Percentiles rank a stretch among this genome's conserved stretches.
phyloP scores from a whole-genome alignment of 2,888 invertebrate species.

The Cartodere bifasciata region DNA sequence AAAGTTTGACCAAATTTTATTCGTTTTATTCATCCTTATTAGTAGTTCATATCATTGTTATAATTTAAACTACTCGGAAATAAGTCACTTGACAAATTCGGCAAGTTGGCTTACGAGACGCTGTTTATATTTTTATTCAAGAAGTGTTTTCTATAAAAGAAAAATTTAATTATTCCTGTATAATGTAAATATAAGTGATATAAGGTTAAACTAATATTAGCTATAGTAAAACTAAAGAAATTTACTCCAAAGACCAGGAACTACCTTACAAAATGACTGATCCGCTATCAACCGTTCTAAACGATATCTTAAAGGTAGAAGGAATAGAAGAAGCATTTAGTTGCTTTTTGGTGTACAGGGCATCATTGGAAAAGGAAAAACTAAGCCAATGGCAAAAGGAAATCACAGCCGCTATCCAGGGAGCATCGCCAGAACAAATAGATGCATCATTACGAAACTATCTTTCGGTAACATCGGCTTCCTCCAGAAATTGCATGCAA shows the following conservation, averaged over 20 bases:
- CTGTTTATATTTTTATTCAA: too few relatives aligned
- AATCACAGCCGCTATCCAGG: conserved; percentile 52
- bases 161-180: too few relatives aligned
- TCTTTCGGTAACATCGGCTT: conserved; percentile 55
- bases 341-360: conserved; percentile 69
- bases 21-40: too few relatives aligned
- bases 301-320: conserved; percentile 57
- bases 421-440: conserved; percentile 55
- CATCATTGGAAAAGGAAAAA: conserved; percentile 56
- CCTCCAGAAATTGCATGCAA: conserved; percentile 61
- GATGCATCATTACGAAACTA: conserved; percentile 66
- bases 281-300: conserved; percentile 48
- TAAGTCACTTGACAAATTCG: too few relatives aligned
- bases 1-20: too few relatives aligned
- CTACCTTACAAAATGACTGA: conserved; percentile 46
- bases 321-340: conserved; percentile 82
- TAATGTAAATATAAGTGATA: too few relatives aligned
- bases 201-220: too few relatives aligned
- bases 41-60: too few relatives aligned
- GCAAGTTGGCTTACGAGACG: too few relatives aligned
- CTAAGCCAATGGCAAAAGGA: conserved; percentile 54
- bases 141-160: too few relatives aligned
- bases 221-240: too few relatives aligned
- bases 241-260: conserved; percentile 9
- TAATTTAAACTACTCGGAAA: too few relatives aligned